These are phyloP conservation scores for Laticauda colubrina DNA, from an alignment of 2,113 vertebrate genomes.

Conservation along the genomic window DNA sequence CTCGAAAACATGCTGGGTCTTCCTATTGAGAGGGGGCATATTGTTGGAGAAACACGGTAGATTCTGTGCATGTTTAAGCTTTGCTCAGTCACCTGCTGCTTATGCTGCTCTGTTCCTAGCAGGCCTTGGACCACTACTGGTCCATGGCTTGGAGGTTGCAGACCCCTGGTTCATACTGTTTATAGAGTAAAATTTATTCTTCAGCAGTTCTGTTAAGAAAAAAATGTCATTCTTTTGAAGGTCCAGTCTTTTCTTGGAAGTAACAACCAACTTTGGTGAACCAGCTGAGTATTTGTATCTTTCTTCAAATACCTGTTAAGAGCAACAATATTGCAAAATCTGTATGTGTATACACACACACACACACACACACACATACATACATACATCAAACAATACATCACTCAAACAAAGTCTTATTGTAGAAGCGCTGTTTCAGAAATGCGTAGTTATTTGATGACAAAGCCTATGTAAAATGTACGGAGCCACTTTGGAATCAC, in stretches of 20 bases:
- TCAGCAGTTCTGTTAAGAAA: neutral
- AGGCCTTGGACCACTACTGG: too few relatives aligned
- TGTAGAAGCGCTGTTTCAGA: neutral
- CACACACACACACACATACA: too few relatives aligned
- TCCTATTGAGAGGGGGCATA: too few relatives aligned
- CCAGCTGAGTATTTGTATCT: neutral
- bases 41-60: too few relatives aligned
- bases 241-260: neutral
- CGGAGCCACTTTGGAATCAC: neutral
- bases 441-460: neutral
- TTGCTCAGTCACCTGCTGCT: too few relatives aligned
- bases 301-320: neutral
- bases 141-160: neutral
- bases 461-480: neutral
- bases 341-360: too few relatives aligned
- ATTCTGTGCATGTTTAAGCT: too few relatives aligned
- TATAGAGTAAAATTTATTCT: neutral
- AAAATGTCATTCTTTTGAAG: neutral
- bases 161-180: neutral
- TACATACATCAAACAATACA: neutral
- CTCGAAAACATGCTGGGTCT: too few relatives aligned
- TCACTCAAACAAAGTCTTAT: neutral
- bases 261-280: neutral
- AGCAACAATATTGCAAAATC: neutral
- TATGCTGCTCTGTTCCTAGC: too few relatives aligned